These are phyloP conservation scores for Ispidina picta DNA, from an alignment of 2,797 vertebrate genomes.

Conservation along the genomic window DNA sequence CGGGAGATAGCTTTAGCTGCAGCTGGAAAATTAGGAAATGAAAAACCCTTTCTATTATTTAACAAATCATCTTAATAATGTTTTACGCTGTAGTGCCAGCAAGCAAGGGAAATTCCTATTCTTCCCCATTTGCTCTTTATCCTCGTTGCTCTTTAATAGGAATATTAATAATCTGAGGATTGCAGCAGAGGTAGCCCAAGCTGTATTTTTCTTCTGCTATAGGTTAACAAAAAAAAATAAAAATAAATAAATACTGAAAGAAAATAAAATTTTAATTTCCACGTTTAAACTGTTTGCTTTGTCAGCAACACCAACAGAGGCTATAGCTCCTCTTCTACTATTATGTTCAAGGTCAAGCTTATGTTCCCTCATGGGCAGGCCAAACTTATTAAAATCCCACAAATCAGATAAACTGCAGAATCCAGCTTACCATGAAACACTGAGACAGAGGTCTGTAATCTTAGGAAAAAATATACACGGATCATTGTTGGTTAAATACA, in stretches of 20 bases:
- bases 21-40: slow-evolving; percentile 75
- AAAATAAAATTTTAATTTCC: neutral
- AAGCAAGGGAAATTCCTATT: slow-evolving; percentile 19
- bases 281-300: neutral
- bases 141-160: slow-evolving; percentile 32
- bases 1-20: slow-evolving; percentile 66
- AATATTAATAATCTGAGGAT: slow-evolving; percentile 30
- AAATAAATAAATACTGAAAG: neutral
- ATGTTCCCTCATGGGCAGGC: neutral
- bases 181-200: neutral
- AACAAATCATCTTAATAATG: slow-evolving; percentile 77
- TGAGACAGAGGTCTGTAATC: neutral
- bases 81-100: slow-evolving; percentile 34
- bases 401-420: slow-evolving; percentile 32
- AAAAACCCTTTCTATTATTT: slow-evolving; percentile 80
- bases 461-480: neutral
- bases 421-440: neutral
- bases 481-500: slow-evolving; percentile 9
- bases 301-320: neutral
- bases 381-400: slow-evolving; percentile 30
- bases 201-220: neutral
- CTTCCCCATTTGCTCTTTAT: slow-evolving; percentile 20
- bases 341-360: neutral
- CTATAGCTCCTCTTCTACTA: neutral
- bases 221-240: slow-evolving; percentile 14